Conservation (phyloP, 2,797 vertebrate species). For the Momotus momota region DNA sequence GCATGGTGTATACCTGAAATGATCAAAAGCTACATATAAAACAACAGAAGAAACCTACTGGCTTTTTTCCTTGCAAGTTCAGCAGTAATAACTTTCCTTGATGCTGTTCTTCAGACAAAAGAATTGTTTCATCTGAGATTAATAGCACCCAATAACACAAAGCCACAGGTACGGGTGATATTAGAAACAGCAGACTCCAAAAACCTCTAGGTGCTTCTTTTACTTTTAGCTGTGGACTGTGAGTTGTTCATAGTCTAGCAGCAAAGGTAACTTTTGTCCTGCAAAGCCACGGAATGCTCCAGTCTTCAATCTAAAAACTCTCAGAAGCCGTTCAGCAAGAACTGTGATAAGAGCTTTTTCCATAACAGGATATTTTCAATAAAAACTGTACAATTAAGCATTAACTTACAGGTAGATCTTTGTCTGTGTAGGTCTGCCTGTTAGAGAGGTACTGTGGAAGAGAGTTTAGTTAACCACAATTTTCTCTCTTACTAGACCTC, state of each 20-base stretch:
- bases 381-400: neutral
- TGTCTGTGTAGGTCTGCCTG: neutral
- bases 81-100: neutral
- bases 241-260: neutral
- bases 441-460: rapidly evolving
- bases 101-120: neutral
- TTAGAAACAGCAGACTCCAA: neutral
- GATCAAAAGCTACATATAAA: neutral
- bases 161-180: neutral
- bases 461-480: neutral
- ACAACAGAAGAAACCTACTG: neutral
- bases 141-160: neutral
- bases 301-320: neutral
- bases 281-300: neutral
- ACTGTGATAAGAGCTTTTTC: neutral
- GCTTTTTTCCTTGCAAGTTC: neutral
- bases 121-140: neutral
- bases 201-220: neutral
- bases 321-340: neutral
- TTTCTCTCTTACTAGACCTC: neutral
- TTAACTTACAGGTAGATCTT: neutral
- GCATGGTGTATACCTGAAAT: neutral
- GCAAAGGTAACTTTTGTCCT: neutral
- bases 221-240: neutral
- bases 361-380: neutral